Evolutionary conservation across 2,888 invertebrate species (phyloP).

Genomic region (Cheilosia soror): DNA sequence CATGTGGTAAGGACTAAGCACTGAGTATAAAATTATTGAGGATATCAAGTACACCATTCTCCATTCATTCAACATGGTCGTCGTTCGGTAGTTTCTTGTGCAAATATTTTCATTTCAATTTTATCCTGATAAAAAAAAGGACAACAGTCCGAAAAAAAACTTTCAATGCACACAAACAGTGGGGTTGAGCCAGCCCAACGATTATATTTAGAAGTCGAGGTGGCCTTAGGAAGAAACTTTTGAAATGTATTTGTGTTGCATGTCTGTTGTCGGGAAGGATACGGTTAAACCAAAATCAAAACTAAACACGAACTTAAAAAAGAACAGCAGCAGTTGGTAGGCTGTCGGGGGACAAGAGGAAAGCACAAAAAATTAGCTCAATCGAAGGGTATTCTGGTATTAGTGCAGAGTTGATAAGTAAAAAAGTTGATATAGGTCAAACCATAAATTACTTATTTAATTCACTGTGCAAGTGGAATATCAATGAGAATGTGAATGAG

Average conservation of each 20-base stretch:
- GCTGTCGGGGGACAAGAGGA: background rate
- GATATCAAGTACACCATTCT: constrained; percentile 32
- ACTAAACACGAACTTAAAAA: constrained; percentile 55
- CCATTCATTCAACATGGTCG: constrained; percentile 14
- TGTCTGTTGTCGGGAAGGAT: constrained; percentile 47
- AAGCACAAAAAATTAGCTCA: constrained; percentile 1
- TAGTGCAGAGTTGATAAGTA: constrained; percentile 20
- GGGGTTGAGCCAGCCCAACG: background rate
- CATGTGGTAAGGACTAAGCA: constrained; percentile 12
- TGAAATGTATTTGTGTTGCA: constrained; percentile 61
- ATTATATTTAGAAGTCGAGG: background rate
- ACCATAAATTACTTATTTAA: constrained; percentile 75
- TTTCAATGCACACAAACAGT: constrained; percentile 10
- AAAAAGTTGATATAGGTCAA: constrained; percentile 71
- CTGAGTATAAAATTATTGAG: constrained; percentile 31
- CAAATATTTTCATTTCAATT: constrained; percentile 71
- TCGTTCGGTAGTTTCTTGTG: constrained; percentile 43
- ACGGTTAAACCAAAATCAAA: constrained; percentile 55
- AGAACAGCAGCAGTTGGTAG: background rate
- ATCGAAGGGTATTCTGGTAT: constrained; percentile 10
- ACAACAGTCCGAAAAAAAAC: background rate
- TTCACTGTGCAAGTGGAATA: constrained; percentile 70
- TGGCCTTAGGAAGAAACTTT: constrained; percentile 24
- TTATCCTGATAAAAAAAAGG: constrained; percentile 54
- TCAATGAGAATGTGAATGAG: constrained; percentile 62